Percentiles rank a stretch among this genome's conserved stretches.
Conservation (phyloP, 2,113 vertebrate species). For the Melanostigma gelatinosum region DNA sequence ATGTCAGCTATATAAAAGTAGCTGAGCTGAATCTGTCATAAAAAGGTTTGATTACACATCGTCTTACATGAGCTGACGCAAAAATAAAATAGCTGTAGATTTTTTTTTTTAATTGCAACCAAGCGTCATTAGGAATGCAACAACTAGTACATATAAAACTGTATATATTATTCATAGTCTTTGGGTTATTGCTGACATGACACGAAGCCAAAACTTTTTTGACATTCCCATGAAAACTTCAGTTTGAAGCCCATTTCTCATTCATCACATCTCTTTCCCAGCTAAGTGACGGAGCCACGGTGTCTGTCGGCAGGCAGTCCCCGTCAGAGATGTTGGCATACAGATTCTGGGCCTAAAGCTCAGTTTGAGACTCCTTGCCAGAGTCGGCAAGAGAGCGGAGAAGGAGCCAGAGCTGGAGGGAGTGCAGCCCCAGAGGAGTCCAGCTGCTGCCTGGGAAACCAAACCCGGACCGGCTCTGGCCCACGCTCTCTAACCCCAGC, state of each 20-base stretch:
- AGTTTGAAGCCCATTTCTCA: conserved; percentile 30
- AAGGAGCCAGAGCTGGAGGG: conserved; percentile 53
- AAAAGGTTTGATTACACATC: conserved; percentile 21
- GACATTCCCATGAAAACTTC: conserved; percentile 22
- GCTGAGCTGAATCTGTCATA: conserved; percentile 15
- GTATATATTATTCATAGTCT: not conserved
- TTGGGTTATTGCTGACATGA: conserved; percentile 4
- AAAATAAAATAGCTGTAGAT: conserved; percentile 1
- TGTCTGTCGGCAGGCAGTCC: conserved; percentile 43
- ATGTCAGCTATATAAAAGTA: conserved; percentile 41
- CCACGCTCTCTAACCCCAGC: conserved; percentile 60
- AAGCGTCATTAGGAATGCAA: not conserved
- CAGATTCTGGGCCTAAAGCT: conserved; percentile 31
- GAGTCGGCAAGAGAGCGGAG: conserved; percentile 29
- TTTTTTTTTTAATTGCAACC: not conserved
- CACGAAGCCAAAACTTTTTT: conserved; percentile 2
- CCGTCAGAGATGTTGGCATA: conserved; percentile 44
- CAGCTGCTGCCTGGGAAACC: conserved; percentile 77
- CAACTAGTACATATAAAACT: conserved; percentile 26
- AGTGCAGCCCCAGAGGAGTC: conserved; percentile 60
- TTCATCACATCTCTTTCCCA: conserved; percentile 34
- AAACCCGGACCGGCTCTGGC: conserved; percentile 60
- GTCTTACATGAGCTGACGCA: conserved; percentile 17
- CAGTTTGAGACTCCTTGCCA: conserved; percentile 49
- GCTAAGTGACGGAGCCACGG: conserved; percentile 38